Base-by-base conservation (phyloP, 2,888 invertebrate species). In the Frankliniella fusca region DNA sequence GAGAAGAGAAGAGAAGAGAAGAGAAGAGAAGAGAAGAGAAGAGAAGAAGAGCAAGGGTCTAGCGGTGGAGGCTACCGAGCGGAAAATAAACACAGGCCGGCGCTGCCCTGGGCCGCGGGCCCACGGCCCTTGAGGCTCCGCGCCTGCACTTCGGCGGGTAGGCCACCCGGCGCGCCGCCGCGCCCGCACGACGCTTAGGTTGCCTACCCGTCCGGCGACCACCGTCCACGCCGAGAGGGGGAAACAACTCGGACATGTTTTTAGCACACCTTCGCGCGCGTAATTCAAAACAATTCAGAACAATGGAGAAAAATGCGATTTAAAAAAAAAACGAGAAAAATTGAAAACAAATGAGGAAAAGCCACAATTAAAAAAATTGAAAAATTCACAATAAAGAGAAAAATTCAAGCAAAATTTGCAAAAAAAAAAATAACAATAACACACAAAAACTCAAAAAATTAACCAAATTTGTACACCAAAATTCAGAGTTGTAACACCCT, bases 1-100 rank as follows among this genome's bases (percentile, higher is more conserved):
- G n/a, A n/a, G n/a, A n/a, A 65, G 65, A 65, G n/a, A 65, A n/a
- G n/a, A n/a, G n/a, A 18, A 54, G 54, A 54, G 54, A 54, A 54
- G 54, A 18, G 54, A 18, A 54, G 54, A 18, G 54, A 12, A 54
- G 38, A 54, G 54, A 18, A 54, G 54, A 54, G 54, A 54, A 18
- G 54, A 54, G 54, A 18, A 54, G 8, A 54, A 9, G 54, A 15
- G 54, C 1, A 2, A 18, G 61, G 61, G 38, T 38, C 38, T 38
- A 38, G 38, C 38, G 38, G 38, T 38, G 3, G 38, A 38, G 38
- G 38, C 38, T 5, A 38, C 38, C 38, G 5, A 61, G 61, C 18
- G 61, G 61, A 61, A n/a, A 61, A 61, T 61, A 61, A 70, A 70
- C 23, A 76, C 70, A 27, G 23, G 27, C 70, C 27, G 23, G 27